These are phyloP conservation scores for Scarus forsteni DNA, from an alignment of 2,797 vertebrate species.

Conservation along the genomic window DNA sequence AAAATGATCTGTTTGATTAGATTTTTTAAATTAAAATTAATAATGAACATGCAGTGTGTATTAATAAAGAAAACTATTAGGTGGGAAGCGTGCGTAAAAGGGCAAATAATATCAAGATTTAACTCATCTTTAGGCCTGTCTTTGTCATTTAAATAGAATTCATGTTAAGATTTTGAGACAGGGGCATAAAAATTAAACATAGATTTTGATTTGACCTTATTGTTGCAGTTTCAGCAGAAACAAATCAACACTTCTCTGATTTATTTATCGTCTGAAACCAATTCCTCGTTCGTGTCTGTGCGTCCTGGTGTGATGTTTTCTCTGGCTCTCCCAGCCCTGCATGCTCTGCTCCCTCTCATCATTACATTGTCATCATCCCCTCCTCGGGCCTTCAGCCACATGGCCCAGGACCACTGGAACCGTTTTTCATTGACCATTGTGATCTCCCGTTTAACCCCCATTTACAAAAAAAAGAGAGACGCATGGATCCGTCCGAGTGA, in stretches of 20 bases:
- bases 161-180: neutral
- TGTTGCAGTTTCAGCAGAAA: neutral
- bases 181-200: too few relatives aligned
- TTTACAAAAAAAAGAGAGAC: constrained; percentile 89
- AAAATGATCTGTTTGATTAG: too few relatives aligned
- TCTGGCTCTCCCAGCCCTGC: constrained; percentile 16
- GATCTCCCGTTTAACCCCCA: constrained; percentile 83
- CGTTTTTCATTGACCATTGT: constrained; percentile 87
- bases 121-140: neutral
- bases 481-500: constrained; percentile 91
- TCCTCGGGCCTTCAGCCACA: constrained; percentile 54
- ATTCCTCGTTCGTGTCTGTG: neutral
- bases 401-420: constrained; percentile 52
- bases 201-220: neutral
- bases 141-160: neutral
- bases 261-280: neutral
- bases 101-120: neutral
- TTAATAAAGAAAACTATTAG: too few relatives aligned
- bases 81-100: too few relatives aligned
- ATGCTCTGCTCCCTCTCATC: constrained; percentile 23
- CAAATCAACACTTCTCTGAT: neutral
- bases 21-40: too few relatives aligned
- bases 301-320: constrained; percentile 7
- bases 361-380: constrained; percentile 44
- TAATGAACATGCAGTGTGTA: too few relatives aligned